Percentiles rank a stretch among this genome's conserved stretches.
phyloP scores from a whole-genome alignment of 1,140 invertebrate genomes.

The Coenobita brevimanus region DNA sequence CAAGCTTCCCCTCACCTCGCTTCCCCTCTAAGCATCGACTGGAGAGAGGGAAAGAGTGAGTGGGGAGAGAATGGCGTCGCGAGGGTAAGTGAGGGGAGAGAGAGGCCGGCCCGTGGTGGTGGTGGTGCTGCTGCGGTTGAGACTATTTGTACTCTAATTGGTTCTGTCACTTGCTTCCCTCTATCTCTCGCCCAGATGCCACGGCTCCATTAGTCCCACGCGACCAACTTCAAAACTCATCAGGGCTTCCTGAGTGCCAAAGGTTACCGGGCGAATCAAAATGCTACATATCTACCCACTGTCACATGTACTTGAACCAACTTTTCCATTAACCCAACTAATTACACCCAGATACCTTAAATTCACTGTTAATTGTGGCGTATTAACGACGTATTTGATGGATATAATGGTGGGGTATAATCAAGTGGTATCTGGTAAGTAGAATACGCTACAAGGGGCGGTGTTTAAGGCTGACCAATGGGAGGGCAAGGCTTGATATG shows the following conservation, averaged over 20 bases:
- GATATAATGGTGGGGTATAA: not conserved
- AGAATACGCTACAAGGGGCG: slow-evolving; percentile 59
- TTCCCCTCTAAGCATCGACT: slow-evolving; percentile 20
- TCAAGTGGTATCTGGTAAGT: slow-evolving; percentile 5
- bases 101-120: slow-evolving; percentile 16
- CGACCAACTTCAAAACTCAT: slow-evolving; percentile 60
- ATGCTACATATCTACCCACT: not conserved
- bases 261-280: not conserved
- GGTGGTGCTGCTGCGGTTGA: slow-evolving; percentile 48
- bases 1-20: not conserved
- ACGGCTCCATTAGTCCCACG: slow-evolving; percentile 68
- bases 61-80: slow-evolving; percentile 8
- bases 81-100: slow-evolving; percentile 14
- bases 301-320: too few relatives aligned
- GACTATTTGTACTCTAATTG: slow-evolving; percentile 69
- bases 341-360: too few relatives aligned
- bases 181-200: slow-evolving; percentile 68
- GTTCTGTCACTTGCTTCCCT: slow-evolving; percentile 68
- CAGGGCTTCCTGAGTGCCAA: slow-evolving; percentile 28
- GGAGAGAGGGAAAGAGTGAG: not conserved
- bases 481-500: slow-evolving; percentile 26
- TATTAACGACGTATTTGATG: too few relatives aligned
- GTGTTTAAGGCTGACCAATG: slow-evolving; percentile 25
- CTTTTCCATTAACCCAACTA: not conserved
- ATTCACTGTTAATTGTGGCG: too few relatives aligned